Percentiles rank a stretch among this genome's conserved stretches.
Conservation (phyloP, 2,888 invertebrate genomes). For the Parnassius orleans region DNA sequence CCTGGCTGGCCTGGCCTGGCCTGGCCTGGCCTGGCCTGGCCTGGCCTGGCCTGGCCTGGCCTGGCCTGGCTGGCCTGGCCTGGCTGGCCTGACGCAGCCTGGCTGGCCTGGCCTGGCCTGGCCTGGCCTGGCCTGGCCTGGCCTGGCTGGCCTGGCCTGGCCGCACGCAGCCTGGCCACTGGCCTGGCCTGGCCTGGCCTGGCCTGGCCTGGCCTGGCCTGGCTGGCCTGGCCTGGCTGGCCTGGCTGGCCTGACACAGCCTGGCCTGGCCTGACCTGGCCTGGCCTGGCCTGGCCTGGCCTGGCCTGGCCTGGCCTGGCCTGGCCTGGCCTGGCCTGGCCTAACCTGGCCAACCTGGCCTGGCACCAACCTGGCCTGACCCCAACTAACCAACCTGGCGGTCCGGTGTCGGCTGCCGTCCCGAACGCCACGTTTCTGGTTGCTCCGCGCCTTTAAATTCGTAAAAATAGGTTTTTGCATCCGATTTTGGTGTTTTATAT, state of each 20-base stretch:
- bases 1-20: background rate
- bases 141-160: constrained; percentile 8
- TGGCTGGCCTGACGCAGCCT: constrained; percentile 34
- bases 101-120: no score
- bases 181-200: constrained; percentile 31
- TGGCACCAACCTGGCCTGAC: constrained; percentile 7
- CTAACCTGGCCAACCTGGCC: constrained; percentile 3
- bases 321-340: constrained; percentile 25
- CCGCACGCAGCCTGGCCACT: constrained; percentile 32
- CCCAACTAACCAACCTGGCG: constrained; percentile 13
- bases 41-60: constrained; percentile 35
- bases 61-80: constrained; percentile 35
- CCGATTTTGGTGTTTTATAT: no score
- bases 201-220: constrained; percentile 26
- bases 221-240: constrained; percentile 1
- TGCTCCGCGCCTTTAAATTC: no score
- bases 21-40: constrained; percentile 11
- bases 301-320: constrained; percentile 33
- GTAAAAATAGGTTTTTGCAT: no score
- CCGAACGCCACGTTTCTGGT: no score
- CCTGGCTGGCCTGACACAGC: no score
- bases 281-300: constrained; percentile 34
- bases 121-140: constrained; percentile 31
- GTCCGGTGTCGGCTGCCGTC: constrained; percentile 33
- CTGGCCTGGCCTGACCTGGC: no score